phyloP scores from a whole-genome alignment of 2,888 invertebrate species.

The Frankliniella fusca region DNA sequence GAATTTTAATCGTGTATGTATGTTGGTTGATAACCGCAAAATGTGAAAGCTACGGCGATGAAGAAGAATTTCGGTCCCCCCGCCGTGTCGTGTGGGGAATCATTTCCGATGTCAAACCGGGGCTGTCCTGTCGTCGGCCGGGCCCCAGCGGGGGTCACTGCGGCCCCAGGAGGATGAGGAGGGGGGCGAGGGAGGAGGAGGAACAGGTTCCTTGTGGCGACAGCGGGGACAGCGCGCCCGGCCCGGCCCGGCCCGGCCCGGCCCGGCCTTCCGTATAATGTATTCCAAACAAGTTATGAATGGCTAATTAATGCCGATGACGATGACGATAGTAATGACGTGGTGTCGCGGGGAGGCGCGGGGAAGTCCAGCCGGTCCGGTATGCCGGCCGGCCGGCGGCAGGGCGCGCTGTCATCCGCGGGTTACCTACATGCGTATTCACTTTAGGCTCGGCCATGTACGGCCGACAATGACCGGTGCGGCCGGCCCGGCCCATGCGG shows the following conservation, averaged over 20 bases:
- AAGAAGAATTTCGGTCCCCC: too few relatives aligned
- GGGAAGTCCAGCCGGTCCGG: background rate
- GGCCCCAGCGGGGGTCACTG: too few relatives aligned
- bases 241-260: too few relatives aligned
- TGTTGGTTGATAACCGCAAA: too few relatives aligned
- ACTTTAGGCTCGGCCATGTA: background rate
- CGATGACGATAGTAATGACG: background rate
- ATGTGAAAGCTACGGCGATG: too few relatives aligned
- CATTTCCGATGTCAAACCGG: too few relatives aligned
- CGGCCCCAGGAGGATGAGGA: background rate
- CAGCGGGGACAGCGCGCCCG: background rate
- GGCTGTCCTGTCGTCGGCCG: too few relatives aligned
- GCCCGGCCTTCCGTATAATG: background rate
- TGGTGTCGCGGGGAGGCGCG: background rate
- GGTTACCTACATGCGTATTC: background rate
- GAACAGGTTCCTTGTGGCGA: slow-evolving; percentile 6
- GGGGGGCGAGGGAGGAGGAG: background rate
- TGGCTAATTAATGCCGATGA: background rate
- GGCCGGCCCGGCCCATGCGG: background rate
- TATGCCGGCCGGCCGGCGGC: background rate
- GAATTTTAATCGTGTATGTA: too few relatives aligned
- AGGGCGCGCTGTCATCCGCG: background rate
- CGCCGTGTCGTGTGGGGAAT: too few relatives aligned
- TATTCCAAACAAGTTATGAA: slow-evolving; percentile 23
- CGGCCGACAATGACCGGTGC: background rate